Percentiles rank a stretch among this genome's conserved stretches.
Conservation (phyloP, 2,797 vertebrate species). For the Bradypus variegatus region DNA sequence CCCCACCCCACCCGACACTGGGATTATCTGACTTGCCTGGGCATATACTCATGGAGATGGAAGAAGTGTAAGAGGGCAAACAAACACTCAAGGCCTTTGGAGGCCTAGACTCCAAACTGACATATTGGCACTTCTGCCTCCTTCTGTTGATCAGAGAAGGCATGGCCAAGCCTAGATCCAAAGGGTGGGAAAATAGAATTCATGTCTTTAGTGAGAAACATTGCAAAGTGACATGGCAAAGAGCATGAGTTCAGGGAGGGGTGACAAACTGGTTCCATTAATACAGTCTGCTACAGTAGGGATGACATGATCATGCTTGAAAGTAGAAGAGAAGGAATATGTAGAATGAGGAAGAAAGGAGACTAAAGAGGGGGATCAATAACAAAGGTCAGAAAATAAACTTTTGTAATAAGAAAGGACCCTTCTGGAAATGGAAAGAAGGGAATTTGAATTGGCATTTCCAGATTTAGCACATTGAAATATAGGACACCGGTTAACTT, state of each 20-base stretch:
- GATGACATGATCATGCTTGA: neutral
- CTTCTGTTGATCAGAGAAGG: neutral
- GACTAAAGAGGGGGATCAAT: neutral
- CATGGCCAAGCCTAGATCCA: neutral
- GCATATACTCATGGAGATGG: neutral
- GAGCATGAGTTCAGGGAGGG: neutral
- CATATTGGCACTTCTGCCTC: constrained; percentile 2
- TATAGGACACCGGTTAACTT: constrained; percentile 11
- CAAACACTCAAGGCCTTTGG: neutral
- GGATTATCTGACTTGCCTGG: neutral
- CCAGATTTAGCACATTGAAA: constrained; percentile 34
- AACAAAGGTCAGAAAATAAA: constrained; percentile 25
- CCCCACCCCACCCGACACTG: neutral
- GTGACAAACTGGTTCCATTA: neutral
- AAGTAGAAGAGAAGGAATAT: neutral
- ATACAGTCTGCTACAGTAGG: neutral
- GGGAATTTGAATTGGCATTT: constrained; percentile 3
- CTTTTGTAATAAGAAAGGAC: constrained; percentile 16
- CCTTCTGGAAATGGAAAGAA: constrained; percentile 3
- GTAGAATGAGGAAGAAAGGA: neutral
- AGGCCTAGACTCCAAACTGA: constrained; percentile 10
- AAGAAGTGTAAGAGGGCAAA: neutral
- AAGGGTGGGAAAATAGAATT: neutral
- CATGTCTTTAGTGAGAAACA: constrained; percentile 9
- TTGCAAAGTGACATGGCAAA: neutral